Base-by-base conservation (phyloP, 2,888 invertebrate species). In the Caenorhabditis imperialis region DNA sequence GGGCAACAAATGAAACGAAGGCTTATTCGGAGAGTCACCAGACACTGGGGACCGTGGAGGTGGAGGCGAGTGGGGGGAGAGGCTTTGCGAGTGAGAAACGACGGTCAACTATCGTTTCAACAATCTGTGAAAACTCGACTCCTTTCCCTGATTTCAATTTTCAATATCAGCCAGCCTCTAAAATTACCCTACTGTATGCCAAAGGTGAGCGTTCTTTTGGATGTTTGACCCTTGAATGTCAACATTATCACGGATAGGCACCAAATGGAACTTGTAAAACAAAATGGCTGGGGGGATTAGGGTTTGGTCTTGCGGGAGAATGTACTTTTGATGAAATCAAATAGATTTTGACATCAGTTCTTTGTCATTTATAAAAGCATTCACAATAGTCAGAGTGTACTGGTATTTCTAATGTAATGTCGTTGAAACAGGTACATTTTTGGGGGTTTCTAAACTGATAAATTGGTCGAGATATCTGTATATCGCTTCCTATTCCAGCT, bases 241-340 rank as follows among this genome's bases (percentile, higher is more conserved):
- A 67, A 67, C 67, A 67, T 45, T 30, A 27, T 10, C n/a, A n/a
- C n/a, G n/a, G n/a, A 37, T 14, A 23, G 40, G 40, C 70, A 70
- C 69, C 47, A 54, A 54, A 70, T 61, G 54, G 54, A 60, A 60
- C 60, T 60, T 61, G 61, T 70, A 48, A 48, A 61, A 54, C 60
- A 53, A 45, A 33, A 8, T 38, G 30, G 47, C 20, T n/a, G n/a
- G 10, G 14, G 23, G 61, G 70, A 70, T 70, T 70, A 70, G 7
- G 7, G 37, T 51, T 38, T 42, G n/a, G n/a, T n/a, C 42, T 44
- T 57, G 35, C 12, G 1, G 16, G 25, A 35, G 16, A 65, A 60
- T 57, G 57, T 44, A 14, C 51, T 38, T 18, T 8, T 1, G 8
- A 44, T 37, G 22, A 38, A n/a, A n/a, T n/a, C n/a, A n/a, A n/a